A percentile compares a stretch with the other conserved stretches of the same genome.
Evolutionary conservation across 2,797 vertebrate genomes (phyloP).

Genomic region (Enteromius fasciolatus): DNA sequence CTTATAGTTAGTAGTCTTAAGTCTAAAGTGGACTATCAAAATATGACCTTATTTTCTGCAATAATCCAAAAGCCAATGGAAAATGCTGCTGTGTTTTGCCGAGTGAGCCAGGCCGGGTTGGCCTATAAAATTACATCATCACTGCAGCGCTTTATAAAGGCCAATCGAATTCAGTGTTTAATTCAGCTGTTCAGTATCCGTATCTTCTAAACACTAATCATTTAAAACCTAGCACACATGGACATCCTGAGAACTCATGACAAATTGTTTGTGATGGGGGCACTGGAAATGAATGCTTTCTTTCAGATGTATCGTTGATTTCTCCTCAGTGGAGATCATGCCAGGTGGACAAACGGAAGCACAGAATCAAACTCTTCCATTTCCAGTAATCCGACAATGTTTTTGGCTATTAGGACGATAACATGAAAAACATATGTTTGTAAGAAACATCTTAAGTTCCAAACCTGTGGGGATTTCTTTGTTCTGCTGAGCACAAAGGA

Average conservation of each 20-base stretch:
- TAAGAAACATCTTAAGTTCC: not conserved
- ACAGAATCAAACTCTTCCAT: not conserved
- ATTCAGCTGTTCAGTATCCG: not conserved
- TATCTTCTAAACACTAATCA: not conserved
- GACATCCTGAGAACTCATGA: not conserved
- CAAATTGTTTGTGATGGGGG: constrained; percentile 3
- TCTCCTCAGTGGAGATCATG: not conserved
- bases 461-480: no score
- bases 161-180: not conserved
- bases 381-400: not conserved
- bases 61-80: not conserved
- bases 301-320: not conserved
- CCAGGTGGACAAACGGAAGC: not conserved
- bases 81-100: not conserved
- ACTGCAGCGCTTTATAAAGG: not conserved
- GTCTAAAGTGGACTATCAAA: no score
- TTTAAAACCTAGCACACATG: not conserved
- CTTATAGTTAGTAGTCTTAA: no score
- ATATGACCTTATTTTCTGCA: no score
- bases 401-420: not conserved
- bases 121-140: not conserved
- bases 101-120: not conserved
- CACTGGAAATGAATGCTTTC: not conserved
- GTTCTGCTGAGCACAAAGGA: no score
- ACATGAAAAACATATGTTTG: not conserved